Base-by-base conservation (phyloP, 2,797 vertebrate species). In the Micrastur ruficollis region DNA sequence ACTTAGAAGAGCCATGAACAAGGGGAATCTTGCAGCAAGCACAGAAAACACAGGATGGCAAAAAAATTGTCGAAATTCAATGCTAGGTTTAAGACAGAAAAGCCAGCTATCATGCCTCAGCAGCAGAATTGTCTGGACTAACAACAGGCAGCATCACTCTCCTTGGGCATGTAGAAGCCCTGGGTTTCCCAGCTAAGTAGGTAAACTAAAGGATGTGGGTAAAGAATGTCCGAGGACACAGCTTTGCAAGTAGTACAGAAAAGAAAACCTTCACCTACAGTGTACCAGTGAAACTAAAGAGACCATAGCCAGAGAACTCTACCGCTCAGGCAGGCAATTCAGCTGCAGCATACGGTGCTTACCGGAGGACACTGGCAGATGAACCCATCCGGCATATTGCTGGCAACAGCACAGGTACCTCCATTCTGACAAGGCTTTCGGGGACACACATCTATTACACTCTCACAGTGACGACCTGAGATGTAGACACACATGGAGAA, bases 381-480 rank as follows among this genome's bases (percentile, higher is more conserved):
- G 98, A 99, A 99, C 29, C 99, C 99, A 18, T 98, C 98, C 0
- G 98, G 98, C 66, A 99, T 98, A 85, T 98, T 99, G 96, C 98
- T 98, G 98, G 99, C 99, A 97, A 99, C 99, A 4, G 98, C 98
- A 85, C 99, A 99, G 71, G 95, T 81, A 4, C 98, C 99, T 4
- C 98, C 97, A 0, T 99, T 99, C 84, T 98, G 98, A 73, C 99
- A 99, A 1, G 99, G 99, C 90, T 98, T 98, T 11, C 98, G 98
- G 62, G 98, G 97, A 96, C 99, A 99, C 95, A 99, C 98, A 56
- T 99, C 99, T 76, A 99, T 97, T 92, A 99, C 98, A 10, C 98
- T 99, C 95, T 99, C 99, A 93, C 99, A 99, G 92, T 98, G 99
- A 67, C 98, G 99, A 89, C 99, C 99, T 99, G 88, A 29, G 19